Evolutionary conservation across 1,140 invertebrate species (phyloP), one percentile per base, ranked within the genome.

Genomic region (Protaetia brevitarsis): DNA sequence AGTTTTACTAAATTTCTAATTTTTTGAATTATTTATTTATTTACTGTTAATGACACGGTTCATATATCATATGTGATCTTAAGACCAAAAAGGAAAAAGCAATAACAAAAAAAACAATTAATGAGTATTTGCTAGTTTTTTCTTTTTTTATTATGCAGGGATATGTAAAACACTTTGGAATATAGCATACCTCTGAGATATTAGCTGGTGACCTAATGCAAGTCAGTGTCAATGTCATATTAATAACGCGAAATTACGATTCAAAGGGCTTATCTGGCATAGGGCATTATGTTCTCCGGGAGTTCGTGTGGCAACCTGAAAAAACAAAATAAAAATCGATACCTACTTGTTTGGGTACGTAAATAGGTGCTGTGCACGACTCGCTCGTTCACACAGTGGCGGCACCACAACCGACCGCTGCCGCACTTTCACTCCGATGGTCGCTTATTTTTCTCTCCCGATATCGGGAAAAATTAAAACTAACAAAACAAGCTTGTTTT

Each of bases 201-300:
- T n/a, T n/a, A n/a, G n/a, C n/a, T n/a, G n/a, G n/a, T n/a, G n/a
- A n/a, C n/a, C n/a, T n/a, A n/a, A n/a, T n/a, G n/a, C n/a, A n/a
- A n/a, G n/a, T 71, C 69, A 66, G 68, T 71, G 69, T 66, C 69
- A 71, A 71, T 71, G 64, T 67, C 65, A 56, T 67, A 68, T 63
- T 66, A 71, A 71, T 68, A 71, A 71, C 63, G 45, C 65, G 67
- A 66, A 71, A 66, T 71, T 67, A 62, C 63, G 62, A 67, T 45
- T 67, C 66, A 66, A 66, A 60, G 31, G 31, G 68, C 63, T 69
- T 67, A 69, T 69, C 68, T 67, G 23, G 59, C 66, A 30, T 58
- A 56, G 34, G 60, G 57, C 31, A 61, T 69, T 21, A 36, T 62
- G 8, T 23, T 8, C 11, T 26, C 23, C 21, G 29, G 27, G 27